phyloP scores from a whole-genome alignment of 2,113 vertebrate species.

The Embiotoca jacksoni region DNA sequence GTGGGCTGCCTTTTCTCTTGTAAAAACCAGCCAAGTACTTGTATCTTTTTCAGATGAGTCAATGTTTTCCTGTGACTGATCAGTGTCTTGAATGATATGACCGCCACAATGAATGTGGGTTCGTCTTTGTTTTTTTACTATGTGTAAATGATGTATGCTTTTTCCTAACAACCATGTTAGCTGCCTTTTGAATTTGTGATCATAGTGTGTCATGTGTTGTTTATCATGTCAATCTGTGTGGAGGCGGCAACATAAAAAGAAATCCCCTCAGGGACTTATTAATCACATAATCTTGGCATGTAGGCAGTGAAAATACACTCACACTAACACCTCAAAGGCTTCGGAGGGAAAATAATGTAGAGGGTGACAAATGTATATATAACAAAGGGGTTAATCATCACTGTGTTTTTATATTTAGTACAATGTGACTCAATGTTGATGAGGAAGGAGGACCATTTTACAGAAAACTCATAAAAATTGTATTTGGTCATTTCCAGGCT shows the following conservation, averaged over 20 bases:
- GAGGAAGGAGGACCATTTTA: background rate
- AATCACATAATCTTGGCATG: slow-evolving; percentile 22
- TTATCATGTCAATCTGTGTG: slow-evolving; percentile 28
- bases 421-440: slow-evolving; percentile 9
- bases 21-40: too few relatives aligned
- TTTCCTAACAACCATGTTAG: background rate
- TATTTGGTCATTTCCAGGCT: background rate
- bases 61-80: too few relatives aligned
- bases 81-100: too few relatives aligned
- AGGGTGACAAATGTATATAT: background rate
- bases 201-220: slow-evolving; percentile 2
- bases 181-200: slow-evolving; percentile 7
- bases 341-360: slow-evolving; percentile 7
- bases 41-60: too few relatives aligned
- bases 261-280: slow-evolving; percentile 16
- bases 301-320: slow-evolving; percentile 35
- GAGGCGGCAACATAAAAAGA: slow-evolving; percentile 4
- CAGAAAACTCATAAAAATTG: background rate
- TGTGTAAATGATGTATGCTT: background rate
- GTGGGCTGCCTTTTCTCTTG: too few relatives aligned
- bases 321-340: slow-evolving; percentile 11
- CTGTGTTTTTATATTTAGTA: background rate
- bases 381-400: slow-evolving; percentile 26
- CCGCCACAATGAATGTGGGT: background rate
- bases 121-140: background rate